Percentiles rank a stretch among this genome's conserved stretches.
These are phyloP conservation scores for Pelobates cultripes DNA, from an alignment of 2,797 vertebrate genomes.

Conservation along the genomic window DNA sequence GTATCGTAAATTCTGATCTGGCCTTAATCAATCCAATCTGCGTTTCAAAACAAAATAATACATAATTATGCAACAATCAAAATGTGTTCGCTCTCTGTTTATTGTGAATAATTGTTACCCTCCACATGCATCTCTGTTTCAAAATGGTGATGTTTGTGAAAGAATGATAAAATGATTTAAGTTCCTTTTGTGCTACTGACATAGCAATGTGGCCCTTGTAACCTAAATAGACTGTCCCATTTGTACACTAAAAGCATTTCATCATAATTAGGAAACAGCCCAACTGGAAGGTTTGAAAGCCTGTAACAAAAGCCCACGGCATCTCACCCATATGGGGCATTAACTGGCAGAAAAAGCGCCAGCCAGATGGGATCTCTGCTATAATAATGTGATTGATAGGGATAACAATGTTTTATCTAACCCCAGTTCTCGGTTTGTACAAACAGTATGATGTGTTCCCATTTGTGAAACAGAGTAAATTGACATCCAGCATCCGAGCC, in stretches of 20 bases:
- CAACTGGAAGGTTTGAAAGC: slow-evolving; percentile 53
- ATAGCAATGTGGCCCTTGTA: slow-evolving; percentile 34
- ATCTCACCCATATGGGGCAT: slow-evolving; percentile 44
- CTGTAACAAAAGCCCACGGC: slow-evolving; percentile 38
- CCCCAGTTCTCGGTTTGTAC: slow-evolving; percentile 34
- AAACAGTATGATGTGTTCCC: slow-evolving; percentile 18
- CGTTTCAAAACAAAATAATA: slow-evolving; percentile 31
- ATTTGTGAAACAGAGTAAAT: slow-evolving; percentile 38
- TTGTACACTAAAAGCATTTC: slow-evolving; percentile 44
- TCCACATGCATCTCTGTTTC: slow-evolving; percentile 42
- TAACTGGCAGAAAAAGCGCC: slow-evolving; percentile 38
- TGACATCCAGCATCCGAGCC: slow-evolving; percentile 32
- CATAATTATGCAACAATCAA: slow-evolving; percentile 48
- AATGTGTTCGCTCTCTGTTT: slow-evolving; percentile 12
- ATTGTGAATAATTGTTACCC: slow-evolving; percentile 30
- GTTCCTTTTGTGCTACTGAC: slow-evolving; percentile 37
- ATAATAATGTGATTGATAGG: slow-evolving; percentile 53
- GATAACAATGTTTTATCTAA: slow-evolving; percentile 49
- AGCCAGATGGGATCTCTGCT: slow-evolving; percentile 48
- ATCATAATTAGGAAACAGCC: slow-evolving; percentile 53
- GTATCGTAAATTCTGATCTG: too few species aligned
- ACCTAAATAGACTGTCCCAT: slow-evolving; percentile 49
- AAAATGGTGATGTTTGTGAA: slow-evolving; percentile 24
- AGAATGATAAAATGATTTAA: slow-evolving; percentile 30
- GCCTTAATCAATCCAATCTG: not conserved